phyloP scores from a whole-genome alignment of 64 coral and sea anemone genomes.

The Anthopleura sola region DNA sequence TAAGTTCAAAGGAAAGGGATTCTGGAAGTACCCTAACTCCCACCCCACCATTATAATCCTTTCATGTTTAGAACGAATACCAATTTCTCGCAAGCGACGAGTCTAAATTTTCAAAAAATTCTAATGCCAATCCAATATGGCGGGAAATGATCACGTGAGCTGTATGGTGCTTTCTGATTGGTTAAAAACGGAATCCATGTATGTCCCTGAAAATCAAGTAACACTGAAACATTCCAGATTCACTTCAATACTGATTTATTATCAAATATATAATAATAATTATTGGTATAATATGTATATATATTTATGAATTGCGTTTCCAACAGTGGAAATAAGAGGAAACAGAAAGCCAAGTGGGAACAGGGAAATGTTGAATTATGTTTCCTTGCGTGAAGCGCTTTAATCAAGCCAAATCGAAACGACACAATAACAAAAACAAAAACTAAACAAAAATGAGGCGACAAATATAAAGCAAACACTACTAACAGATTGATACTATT shows the following conservation, averaged over 20 bases:
- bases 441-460: no score
- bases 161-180: not conserved
- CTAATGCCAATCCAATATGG: not conserved
- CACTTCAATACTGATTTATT: not conserved
- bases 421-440: not conserved
- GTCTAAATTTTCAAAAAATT: no score
- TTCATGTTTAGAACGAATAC: no score
- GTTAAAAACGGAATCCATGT: not conserved
- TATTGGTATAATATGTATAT: conserved; percentile 4
- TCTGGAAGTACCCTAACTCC: no score
- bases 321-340: conserved; percentile 1
- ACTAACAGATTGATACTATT: not conserved
- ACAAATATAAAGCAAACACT: not conserved
- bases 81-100: no score
- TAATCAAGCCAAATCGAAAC: not conserved
- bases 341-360: not conserved
- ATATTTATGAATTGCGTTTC: not conserved
- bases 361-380: not conserved
- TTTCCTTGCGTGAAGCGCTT: not conserved
- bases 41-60: no score
- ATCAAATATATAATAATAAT: conserved; percentile 6
- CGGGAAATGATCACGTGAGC: conserved; percentile 1
- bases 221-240: not conserved
- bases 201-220: not conserved
- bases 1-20: no score